Percentiles rank a stretch among this genome's conserved stretches.
Evolutionary conservation across 1,140 invertebrate species (phyloP).

Genomic region (Tyrophagus putrescentiae): DNA sequence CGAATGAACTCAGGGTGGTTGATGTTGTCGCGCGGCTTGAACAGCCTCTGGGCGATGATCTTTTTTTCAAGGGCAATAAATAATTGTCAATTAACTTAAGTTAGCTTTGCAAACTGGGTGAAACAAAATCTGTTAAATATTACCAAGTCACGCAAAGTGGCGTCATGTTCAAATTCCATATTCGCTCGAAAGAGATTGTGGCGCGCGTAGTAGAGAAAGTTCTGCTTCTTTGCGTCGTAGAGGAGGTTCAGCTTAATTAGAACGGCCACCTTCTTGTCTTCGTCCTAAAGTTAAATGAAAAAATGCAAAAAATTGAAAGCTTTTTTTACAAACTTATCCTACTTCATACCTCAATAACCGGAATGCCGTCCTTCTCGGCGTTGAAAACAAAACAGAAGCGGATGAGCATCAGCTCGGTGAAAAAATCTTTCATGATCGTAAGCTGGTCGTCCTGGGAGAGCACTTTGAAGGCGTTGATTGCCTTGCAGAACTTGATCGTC

Average conservation of each 20-base stretch:
- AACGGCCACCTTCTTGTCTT: not conserved
- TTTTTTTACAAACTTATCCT: not conserved
- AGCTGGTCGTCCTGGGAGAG: not conserved
- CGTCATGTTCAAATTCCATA: not conserved
- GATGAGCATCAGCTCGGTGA: conserved; percentile 3
- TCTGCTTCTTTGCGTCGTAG: conserved; percentile 4
- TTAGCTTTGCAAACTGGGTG: too few relatives aligned
- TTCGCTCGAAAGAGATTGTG: not conserved
- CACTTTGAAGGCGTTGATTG: not conserved
- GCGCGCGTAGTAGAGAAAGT: not conserved
- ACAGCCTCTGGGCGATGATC: not conserved
- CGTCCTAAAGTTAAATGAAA: not conserved
- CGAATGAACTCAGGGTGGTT: not conserved
- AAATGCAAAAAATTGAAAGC: not conserved
- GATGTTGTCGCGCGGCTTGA: not conserved
- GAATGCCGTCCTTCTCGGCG: not conserved
- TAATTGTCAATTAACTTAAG: too few relatives aligned
- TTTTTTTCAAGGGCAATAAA: not conserved
- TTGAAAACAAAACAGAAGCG: not conserved
- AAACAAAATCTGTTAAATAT: too few relatives aligned
- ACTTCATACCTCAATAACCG: conserved; percentile 5
- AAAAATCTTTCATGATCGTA: conserved; percentile 1
- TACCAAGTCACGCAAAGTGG: not conserved
- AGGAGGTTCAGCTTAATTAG: not conserved
- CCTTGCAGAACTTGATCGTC: conserved; percentile 3